Conservation (phyloP, 2,797 vertebrate species). For the Micropoecilia bifurca region DNA sequence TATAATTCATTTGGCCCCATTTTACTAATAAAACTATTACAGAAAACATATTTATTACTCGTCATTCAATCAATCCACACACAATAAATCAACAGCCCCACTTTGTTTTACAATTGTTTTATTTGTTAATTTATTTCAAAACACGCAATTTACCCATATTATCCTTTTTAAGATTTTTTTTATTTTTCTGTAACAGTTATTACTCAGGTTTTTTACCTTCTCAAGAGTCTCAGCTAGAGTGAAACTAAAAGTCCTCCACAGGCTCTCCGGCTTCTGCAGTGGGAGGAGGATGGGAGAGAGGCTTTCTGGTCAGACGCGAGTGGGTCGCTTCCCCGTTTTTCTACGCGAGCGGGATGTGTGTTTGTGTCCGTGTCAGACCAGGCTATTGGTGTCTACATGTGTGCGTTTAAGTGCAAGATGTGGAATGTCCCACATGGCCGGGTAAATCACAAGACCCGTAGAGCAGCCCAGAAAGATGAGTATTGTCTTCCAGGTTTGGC, state of each 20-base stretch:
- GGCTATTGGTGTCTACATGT: slow-evolving; percentile 23
- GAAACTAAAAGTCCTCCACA: slow-evolving; percentile 84
- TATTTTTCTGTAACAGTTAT: slow-evolving; percentile 87
- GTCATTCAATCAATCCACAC: slow-evolving; percentile 44
- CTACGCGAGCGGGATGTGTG: slow-evolving; percentile 25
- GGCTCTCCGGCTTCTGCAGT: slow-evolving; percentile 83
- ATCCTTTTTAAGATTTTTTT: slow-evolving; percentile 81
- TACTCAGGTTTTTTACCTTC: slow-evolving; percentile 84
- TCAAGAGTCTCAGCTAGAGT: slow-evolving; percentile 83
- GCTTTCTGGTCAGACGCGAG: slow-evolving; percentile 72
- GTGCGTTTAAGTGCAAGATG: slow-evolving; percentile 68
- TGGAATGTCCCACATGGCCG: slow-evolving; percentile 71
- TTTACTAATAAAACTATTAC: slow-evolving; percentile 1
- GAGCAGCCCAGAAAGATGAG: slow-evolving; percentile 71
- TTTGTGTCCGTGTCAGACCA: slow-evolving; percentile 26
- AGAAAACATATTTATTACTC: not conserved
- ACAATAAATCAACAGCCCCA: slow-evolving; percentile 51
- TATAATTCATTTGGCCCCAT: not conserved
- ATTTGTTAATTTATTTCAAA: slow-evolving; percentile 88
- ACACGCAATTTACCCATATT: slow-evolving; percentile 89
- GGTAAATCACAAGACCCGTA: slow-evolving; percentile 68
- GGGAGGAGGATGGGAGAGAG: slow-evolving; percentile 81
- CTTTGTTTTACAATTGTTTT: slow-evolving; percentile 84
- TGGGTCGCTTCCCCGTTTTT: slow-evolving; percentile 43
- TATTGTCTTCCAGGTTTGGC: slow-evolving; percentile 75